phyloP scores from a whole-genome alignment of 2,888 invertebrate genomes.

The Synanthedon myopaeformis region DNA sequence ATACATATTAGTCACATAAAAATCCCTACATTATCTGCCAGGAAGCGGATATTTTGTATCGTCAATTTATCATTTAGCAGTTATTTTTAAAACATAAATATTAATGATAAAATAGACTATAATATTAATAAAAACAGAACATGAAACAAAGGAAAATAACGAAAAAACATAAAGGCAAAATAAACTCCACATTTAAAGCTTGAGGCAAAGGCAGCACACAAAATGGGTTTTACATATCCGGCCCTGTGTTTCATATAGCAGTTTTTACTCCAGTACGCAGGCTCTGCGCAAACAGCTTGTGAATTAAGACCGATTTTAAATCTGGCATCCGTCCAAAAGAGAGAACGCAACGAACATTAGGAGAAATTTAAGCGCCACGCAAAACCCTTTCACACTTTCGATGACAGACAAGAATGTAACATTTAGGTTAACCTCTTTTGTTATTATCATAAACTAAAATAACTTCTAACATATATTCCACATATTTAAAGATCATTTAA shows the following conservation, averaged over 20 bases:
- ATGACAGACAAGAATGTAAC: conserved; percentile 12
- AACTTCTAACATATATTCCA: no score
- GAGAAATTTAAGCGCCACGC: conserved; percentile 24
- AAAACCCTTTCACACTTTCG: conserved; percentile 16
- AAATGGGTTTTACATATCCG: conserved; percentile 50
- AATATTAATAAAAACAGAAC: not conserved
- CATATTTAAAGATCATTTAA: no score
- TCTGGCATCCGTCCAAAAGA: conserved; percentile 35
- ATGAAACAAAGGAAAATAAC: not conserved
- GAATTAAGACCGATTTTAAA: conserved; percentile 40
- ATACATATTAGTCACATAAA: conserved; percentile 6
- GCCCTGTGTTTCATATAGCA: conserved; percentile 14
- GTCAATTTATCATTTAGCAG: conserved; percentile 2
- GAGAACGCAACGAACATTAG: conserved; percentile 24
- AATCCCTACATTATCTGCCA: conserved; percentile 3
- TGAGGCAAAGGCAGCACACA: conserved; percentile 34
- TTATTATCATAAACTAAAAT: no score
- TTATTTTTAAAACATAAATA: not conserved
- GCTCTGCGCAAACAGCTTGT: conserved; percentile 19
- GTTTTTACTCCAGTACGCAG: conserved; percentile 14
- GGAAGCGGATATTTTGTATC: not conserved
- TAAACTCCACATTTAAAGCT: conserved; percentile 30
- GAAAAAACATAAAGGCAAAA: conserved; percentile 13
- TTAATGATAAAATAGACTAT: not conserved
- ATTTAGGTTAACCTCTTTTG: conserved; percentile 7